A percentile compares a stretch with the other conserved stretches of the same genome.
These are phyloP conservation scores for Lamprotornis superbus DNA, from an alignment of 2,113 vertebrate species.

Conservation along the genomic window DNA sequence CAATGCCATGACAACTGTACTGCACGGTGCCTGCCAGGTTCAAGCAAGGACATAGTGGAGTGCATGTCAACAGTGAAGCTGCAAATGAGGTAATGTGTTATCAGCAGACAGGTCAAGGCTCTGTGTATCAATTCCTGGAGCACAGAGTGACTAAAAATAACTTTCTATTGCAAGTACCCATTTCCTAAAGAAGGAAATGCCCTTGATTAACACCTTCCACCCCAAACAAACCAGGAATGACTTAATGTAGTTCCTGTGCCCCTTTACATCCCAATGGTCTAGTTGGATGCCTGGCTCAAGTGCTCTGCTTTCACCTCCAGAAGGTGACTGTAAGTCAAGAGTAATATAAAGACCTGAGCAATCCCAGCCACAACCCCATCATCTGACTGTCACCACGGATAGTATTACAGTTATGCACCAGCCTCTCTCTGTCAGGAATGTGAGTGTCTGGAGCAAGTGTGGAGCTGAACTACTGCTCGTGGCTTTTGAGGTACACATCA, in stretches of 20 bases:
- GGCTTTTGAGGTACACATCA: not conserved
- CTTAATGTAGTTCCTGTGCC: not conserved
- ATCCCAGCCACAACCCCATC: not conserved
- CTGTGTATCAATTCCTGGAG: constrained; percentile 46
- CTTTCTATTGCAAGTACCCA: constrained; percentile 69
- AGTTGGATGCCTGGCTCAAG: not conserved
- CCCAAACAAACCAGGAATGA: not conserved
- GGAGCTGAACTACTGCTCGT: not conserved
- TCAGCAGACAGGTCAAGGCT: constrained; percentile 77
- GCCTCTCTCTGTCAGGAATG: not conserved
- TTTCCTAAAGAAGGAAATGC: constrained; percentile 67
- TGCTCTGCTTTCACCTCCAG: not conserved
- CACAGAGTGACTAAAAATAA: constrained; percentile 64
- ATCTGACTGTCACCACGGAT: constrained; percentile 14
- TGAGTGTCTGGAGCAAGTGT: not conserved
- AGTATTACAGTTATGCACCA: constrained; percentile 1
- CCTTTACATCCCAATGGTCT: not conserved
- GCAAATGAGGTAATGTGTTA: constrained; percentile 70
- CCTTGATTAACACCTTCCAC: constrained; percentile 19
- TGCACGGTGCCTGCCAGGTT: constrained; percentile 56
- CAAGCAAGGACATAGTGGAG: constrained; percentile 64
- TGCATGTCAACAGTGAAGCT: constrained; percentile 24
- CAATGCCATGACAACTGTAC: constrained; percentile 7
- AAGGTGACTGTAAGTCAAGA: not conserved
- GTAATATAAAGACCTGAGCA: constrained; percentile 6